A percentile compares a stretch with the other conserved stretches of the same genome.
phyloP scores from a whole-genome alignment of 1,140 invertebrate genomes.

The Holcopasites calliopsidis region DNA sequence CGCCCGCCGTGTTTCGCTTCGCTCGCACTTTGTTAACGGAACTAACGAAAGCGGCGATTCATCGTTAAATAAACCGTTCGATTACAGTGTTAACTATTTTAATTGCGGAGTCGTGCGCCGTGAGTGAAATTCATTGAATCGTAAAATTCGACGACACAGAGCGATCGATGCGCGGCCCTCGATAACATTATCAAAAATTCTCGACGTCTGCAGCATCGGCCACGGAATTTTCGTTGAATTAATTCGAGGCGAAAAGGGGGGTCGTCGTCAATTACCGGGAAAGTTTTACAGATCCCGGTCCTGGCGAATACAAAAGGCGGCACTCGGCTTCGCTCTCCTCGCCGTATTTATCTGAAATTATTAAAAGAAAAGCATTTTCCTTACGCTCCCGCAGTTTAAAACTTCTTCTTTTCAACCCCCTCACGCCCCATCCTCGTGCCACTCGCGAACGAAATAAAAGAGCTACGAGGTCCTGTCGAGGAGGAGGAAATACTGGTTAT shows the following conservation, averaged over 20 bases:
- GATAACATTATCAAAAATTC: slow-evolving; percentile 34
- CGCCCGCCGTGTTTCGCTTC: slow-evolving; percentile 32
- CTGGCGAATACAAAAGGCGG: slow-evolving; percentile 51
- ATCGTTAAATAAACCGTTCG: background rate
- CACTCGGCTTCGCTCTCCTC: slow-evolving; percentile 40
- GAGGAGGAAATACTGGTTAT: slow-evolving; percentile 56
- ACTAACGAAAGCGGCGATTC: background rate
- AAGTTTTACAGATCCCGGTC: slow-evolving; percentile 58
- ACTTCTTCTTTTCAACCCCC: slow-evolving; percentile 59
- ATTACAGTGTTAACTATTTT: no score
- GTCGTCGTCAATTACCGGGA: slow-evolving; percentile 62
- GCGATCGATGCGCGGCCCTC: slow-evolving; percentile 3
- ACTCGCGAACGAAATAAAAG: slow-evolving; percentile 56
- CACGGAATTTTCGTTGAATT: slow-evolving; percentile 56
- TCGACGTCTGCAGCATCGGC: background rate
- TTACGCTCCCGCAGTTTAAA: slow-evolving; percentile 65
- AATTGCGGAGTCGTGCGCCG: no score
- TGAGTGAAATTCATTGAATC: no score
- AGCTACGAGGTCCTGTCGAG: slow-evolving; percentile 13
- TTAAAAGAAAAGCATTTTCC: slow-evolving; percentile 68
- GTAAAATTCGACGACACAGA: no score
- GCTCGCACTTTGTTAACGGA: background rate
- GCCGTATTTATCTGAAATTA: slow-evolving; percentile 64
- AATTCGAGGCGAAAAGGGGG: slow-evolving; percentile 33
- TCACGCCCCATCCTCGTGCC: background rate